Evolutionary conservation across 2,797 vertebrate genomes (phyloP).

Genomic region (Masticophis lateralis): DNA sequence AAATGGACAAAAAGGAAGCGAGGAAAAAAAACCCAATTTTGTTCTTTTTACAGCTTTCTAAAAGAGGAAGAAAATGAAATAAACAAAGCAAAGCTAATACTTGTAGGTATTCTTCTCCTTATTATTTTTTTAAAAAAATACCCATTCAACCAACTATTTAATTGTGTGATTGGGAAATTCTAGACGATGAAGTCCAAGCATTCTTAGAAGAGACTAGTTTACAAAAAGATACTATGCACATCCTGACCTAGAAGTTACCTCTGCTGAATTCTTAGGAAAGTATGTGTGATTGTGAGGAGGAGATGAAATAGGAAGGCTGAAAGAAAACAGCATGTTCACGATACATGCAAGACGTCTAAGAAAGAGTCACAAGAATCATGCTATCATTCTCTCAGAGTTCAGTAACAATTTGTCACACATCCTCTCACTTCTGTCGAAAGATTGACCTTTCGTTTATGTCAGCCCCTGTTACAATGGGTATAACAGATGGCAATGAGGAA

Average conservation of each 20-base stretch:
- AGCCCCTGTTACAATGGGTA: slow-evolving; percentile 6
- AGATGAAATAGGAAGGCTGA: not conserved
- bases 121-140: not conserved
- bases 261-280: not conserved
- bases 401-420: slow-evolving; percentile 14
- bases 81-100: not conserved
- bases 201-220: not conserved
- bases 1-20: not conserved
- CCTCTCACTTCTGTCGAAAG: not conserved
- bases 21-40: not conserved
- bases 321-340: not conserved
- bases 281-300: not conserved
- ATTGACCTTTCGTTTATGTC: slow-evolving; percentile 20
- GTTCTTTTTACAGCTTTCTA: not conserved
- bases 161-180: not conserved
- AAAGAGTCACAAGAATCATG: slow-evolving; percentile 1
- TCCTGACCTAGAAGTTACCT: not conserved
- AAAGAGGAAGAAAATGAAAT: not conserved
- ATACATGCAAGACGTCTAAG: not conserved
- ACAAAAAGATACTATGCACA: not conserved
- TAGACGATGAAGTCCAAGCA: not conserved
- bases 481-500: slow-evolving; percentile 23
- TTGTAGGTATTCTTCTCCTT: not conserved
- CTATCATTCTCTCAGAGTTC: not conserved
- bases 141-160: not conserved